Base-by-base conservation (phyloP, 2,797 vertebrate genomes). In the Leptatherina wallacei region DNA sequence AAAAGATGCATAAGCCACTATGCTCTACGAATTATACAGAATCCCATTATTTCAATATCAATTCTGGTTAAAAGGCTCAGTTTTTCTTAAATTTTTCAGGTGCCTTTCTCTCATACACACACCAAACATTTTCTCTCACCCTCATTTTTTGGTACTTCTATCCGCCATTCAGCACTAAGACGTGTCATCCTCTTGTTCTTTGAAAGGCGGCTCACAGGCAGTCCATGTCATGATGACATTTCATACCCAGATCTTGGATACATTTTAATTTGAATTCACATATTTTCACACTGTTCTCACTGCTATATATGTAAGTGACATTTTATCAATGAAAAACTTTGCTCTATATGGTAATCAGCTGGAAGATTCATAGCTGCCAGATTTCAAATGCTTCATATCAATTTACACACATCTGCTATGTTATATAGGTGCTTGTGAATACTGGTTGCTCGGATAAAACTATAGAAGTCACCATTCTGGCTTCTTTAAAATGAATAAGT, bases 161-260 rank as follows among this genome's bases (percentile, higher is more conserved):
- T 81, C 73, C 72, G 57, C 83, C 81, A 83, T 86, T 89, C 81
- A 87, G 75, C 80, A 89, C 80, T 82, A 78, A 54, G 68, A 69
- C 81, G 85, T 80, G 67, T 91, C 88, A 88, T 89, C 78, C 64
- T 81, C 68, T 54, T 76, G 76, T 89, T 86, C 83, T 85, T 88
- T 88, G 76, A 87, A 89, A 85, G 80, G 76, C 70, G 73, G 69
- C 80, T 84, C 75, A 72, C 82, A 84, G 65, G 61, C 69, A 70
- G 73, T 77, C 70, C 47, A 79, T 89, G 87, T 92, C 89, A 85
- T 73, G 63, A 78, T 90, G 85, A 93, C 85, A 89, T 91, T 88
- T 89, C 67, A 78, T 84, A 51, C 38, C 49, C 70, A 42, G 29
- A 78, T 73, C 69, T 38, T 83, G 65, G 78, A 84, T 70, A 83